Percentiles rank a stretch among this genome's conserved stretches.
Conservation (phyloP, 1,140 invertebrate genomes). For the Calycopis cecrops region DNA sequence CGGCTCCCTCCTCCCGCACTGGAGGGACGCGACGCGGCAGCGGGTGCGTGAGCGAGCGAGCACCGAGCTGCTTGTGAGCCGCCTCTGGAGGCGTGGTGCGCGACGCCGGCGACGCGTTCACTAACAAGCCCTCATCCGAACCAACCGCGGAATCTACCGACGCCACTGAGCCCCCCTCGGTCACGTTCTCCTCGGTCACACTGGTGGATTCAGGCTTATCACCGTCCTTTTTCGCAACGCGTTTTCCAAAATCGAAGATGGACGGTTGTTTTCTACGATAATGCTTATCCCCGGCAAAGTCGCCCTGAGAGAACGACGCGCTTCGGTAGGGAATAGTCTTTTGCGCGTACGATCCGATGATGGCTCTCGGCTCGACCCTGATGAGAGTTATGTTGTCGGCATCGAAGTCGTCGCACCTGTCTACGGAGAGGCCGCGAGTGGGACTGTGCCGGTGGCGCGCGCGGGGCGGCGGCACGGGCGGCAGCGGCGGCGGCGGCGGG, state of each 20-base stretch:
- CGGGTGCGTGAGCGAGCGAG: constrained; percentile 72
- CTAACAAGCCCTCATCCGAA: constrained; percentile 75
- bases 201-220: constrained; percentile 27
- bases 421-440: constrained; percentile 51
- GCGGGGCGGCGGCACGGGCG: constrained; percentile 56
- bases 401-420: constrained; percentile 59
- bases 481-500: constrained; percentile 51
- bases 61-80: constrained; percentile 59
- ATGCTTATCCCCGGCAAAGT: constrained; percentile 76
- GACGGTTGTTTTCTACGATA: constrained; percentile 62
- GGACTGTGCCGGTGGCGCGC: constrained; percentile 53
- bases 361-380: constrained; percentile 75
- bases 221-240: constrained; percentile 44
- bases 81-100: constrained; percentile 60
- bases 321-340: constrained; percentile 82
- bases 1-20: constrained; percentile 49
- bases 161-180: constrained; percentile 71
- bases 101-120: constrained; percentile 59
- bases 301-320: constrained; percentile 89
- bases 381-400: constrained; percentile 64
- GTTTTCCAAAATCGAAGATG: constrained; percentile 61
- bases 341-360: constrained; percentile 77
- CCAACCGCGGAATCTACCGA: constrained; percentile 78
- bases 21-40: constrained; percentile 64
- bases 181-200: constrained; percentile 54